Conservation (phyloP, 2,113 vertebrate genomes). For the Anolis sagrei region DNA sequence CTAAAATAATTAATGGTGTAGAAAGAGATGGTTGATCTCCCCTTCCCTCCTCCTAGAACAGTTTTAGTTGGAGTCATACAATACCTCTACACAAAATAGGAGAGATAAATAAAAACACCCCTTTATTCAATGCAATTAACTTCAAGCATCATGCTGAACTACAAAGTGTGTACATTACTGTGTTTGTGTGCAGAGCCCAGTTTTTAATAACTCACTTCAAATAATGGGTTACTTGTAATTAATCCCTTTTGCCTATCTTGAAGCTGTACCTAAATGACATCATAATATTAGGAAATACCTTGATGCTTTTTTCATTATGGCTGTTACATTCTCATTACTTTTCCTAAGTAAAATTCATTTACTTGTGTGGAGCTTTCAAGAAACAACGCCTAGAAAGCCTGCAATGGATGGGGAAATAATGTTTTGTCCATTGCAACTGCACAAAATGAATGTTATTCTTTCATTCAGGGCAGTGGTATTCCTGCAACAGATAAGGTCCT, state of each 20-base stretch:
- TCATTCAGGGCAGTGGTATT: neutral
- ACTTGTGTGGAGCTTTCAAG: no score
- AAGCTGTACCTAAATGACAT: no score
- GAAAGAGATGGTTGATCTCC: neutral
- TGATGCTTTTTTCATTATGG: no score
- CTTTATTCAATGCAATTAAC: neutral
- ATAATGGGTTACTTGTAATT: neutral
- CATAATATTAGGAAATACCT: no score
- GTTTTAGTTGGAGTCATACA: neutral
- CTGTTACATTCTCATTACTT: no score
- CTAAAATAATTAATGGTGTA: neutral
- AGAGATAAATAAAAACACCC: neutral
- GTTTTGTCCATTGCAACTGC: slow-evolving; percentile 30
- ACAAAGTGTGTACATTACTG: slow-evolving; percentile 11
- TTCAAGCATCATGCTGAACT: neutral
- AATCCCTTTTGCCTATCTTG: no score
- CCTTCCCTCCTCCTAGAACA: no score
- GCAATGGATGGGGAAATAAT: neutral
- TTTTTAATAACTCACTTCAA: neutral
- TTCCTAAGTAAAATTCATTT: no score
- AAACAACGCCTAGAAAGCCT: no score
- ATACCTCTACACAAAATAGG: neutral
- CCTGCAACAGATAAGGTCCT: slow-evolving; percentile 34
- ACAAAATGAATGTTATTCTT: slow-evolving; percentile 36
- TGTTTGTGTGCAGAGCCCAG: neutral